Evolutionary conservation across 2,888 invertebrate species (phyloP).

Genomic region (Brenthis ino): DNA sequence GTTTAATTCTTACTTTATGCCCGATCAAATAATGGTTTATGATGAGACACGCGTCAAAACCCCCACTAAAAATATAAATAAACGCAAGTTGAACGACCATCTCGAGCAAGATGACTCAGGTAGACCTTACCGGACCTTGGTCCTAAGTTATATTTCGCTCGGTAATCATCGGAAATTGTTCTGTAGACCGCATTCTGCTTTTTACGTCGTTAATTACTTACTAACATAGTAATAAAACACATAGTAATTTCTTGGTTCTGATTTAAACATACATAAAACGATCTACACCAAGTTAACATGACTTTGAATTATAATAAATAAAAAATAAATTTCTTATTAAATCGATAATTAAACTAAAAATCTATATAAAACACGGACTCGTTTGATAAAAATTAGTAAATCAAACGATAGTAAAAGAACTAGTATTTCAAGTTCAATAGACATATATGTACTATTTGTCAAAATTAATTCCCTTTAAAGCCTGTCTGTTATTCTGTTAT

Average conservation of each 20-base stretch:
- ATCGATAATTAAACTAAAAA: not conserved
- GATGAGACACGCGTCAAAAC: slow-evolving; percentile 58
- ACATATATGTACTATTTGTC: slow-evolving; percentile 2
- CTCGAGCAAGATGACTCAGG: slow-evolving; percentile 64
- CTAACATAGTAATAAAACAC: too few relatives aligned
- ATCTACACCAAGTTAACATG: too few relatives aligned
- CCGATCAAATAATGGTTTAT: slow-evolving; percentile 39
- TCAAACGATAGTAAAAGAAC: slow-evolving; percentile 3
- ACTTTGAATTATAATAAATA: too few relatives aligned
- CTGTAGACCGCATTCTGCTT: not conserved
- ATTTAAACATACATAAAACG: too few relatives aligned
- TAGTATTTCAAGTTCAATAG: slow-evolving; percentile 16
- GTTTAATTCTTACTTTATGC: slow-evolving; percentile 24
- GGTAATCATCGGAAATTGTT: slow-evolving; percentile 26
- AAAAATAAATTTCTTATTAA: too few relatives aligned
- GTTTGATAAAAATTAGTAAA: slow-evolving; percentile 10
- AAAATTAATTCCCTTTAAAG: slow-evolving; percentile 10
- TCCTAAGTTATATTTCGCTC: slow-evolving; percentile 43
- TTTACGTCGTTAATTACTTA: not conserved
- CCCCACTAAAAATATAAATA: slow-evolving; percentile 69
- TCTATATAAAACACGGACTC: not conserved
- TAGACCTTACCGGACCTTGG: slow-evolving; percentile 61
- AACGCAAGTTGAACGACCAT: slow-evolving; percentile 78
- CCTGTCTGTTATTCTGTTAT: slow-evolving; percentile 8
- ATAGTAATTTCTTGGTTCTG: too few relatives aligned